Conservation (phyloP, 1,140 invertebrate genomes). For the Glomeris maerens region DNA sequence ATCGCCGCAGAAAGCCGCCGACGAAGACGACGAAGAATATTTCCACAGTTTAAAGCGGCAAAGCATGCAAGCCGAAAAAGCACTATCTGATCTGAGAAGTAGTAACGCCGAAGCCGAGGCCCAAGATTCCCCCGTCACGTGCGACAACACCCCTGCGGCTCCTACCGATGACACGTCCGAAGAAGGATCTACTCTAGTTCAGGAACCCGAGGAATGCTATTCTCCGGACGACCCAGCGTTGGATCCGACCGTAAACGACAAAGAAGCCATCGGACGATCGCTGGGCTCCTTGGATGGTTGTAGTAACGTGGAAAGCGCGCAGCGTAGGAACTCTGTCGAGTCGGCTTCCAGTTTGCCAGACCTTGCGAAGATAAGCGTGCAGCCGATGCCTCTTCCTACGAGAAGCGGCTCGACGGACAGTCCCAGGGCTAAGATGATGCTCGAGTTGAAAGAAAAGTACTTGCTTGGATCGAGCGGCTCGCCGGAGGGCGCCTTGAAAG, state of each 20-base stretch:
- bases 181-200: background rate
- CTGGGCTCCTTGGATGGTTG: background rate
- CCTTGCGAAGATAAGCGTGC: background rate
- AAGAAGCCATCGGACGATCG: background rate
- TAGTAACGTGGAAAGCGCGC: background rate
- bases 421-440: background rate
- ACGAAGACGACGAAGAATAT: constrained; percentile 8
- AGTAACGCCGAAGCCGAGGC: background rate
- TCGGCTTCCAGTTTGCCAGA: constrained; percentile 7
- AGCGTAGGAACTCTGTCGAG: background rate
- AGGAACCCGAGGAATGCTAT: background rate
- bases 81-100: background rate
- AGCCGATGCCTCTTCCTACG: background rate
- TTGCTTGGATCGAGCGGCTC: background rate
- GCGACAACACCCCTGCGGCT: background rate
- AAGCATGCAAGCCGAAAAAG: background rate
- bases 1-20: constrained; percentile 14
- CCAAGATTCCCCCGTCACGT: background rate
- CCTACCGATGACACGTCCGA: background rate
- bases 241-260: background rate
- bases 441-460: constrained; percentile 7
- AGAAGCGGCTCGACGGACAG: background rate
- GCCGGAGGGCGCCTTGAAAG: background rate
- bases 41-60: background rate
- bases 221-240: background rate